These are phyloP conservation scores for Drosophila nr. perissopoda DNA, from an alignment of 2,888 invertebrate genomes.

Conservation along the genomic window DNA sequence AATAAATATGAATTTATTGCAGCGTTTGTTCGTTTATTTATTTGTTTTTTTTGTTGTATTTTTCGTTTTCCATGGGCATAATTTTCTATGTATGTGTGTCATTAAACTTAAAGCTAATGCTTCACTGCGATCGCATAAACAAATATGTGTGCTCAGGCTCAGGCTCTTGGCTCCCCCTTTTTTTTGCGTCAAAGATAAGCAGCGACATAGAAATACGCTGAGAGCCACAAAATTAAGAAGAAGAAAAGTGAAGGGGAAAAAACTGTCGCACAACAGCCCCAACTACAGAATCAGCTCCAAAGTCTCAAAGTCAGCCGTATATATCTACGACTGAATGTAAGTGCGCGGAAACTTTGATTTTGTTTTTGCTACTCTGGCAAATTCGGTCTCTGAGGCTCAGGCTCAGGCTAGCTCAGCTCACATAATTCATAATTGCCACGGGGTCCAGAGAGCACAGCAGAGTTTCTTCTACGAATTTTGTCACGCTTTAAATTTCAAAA, in stretches of 20 bases:
- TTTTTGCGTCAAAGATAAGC: slow-evolving; percentile 46
- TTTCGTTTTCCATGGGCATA: slow-evolving; percentile 42
- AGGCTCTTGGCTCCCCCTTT: slow-evolving; percentile 33
- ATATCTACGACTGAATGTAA: slow-evolving; percentile 23
- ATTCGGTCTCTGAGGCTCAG: slow-evolving; percentile 28
- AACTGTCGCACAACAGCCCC: slow-evolving; percentile 37
- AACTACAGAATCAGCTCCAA: slow-evolving; percentile 17
- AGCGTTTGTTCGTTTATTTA: slow-evolving; percentile 64
- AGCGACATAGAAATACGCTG: slow-evolving; percentile 61
- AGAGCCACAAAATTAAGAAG: slow-evolving; percentile 38
- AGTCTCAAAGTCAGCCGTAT: slow-evolving; percentile 8
- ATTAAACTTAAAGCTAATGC: slow-evolving; percentile 58
- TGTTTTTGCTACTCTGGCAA: slow-evolving; percentile 69
- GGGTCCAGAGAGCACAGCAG: slow-evolving; percentile 24
- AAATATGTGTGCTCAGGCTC: slow-evolving; percentile 38
- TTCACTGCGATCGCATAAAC: slow-evolving; percentile 53
- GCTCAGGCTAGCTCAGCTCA: slow-evolving; percentile 1
- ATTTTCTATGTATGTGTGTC: slow-evolving; percentile 39
- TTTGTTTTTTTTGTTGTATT: slow-evolving; percentile 18
- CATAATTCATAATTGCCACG: slow-evolving; percentile 47
- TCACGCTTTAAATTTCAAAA: slow-evolving; percentile 75
- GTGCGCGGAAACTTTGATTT: slow-evolving; percentile 48
- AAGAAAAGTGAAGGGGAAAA: slow-evolving; percentile 4
- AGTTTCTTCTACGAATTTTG: slow-evolving; percentile 65
- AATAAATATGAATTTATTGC: slow-evolving; percentile 79